Base-by-base conservation (phyloP, 2,888 invertebrate genomes). In the Xestia c-nigrum region DNA sequence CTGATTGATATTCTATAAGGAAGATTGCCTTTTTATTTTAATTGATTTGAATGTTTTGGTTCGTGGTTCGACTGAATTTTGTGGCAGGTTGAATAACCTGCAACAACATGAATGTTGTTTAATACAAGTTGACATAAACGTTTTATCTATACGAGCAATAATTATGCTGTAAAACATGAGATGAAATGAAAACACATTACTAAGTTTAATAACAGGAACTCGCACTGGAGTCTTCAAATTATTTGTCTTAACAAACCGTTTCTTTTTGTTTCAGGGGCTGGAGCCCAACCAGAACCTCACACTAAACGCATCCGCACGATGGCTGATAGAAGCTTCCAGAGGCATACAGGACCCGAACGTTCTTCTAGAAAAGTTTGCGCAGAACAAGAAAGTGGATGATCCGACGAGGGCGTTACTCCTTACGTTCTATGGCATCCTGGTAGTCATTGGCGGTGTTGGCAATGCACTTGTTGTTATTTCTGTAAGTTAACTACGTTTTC, bases 401-500 rank as follows among this genome's bases (percentile, higher is more conserved):
- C 97, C 97, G 0, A 97, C 98, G 50, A 97, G 98, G 90, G 97
- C 97, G 10, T 93, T 97, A 5, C 97, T 98, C 16, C 97, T 98
- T 69, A 95, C 97, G 0, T 97, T 98, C 90, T 98, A 98, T 95
- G 97, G 97, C 40, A 96, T 98, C 80, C 96, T 99, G 89, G 99
- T 99, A 79, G 94, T 98, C 21, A 97, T 98, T 73, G 99, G 99
- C 59, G 98, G 98, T 5, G 96, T 98, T 73, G 99, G 99, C 66
- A 99, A 99, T 94, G 98, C 98, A 16, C 97, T 99, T 67, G 99
- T 99, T 88, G 99, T 99, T 83, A 95, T 97, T 81, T 97, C 97
- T 85, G 97, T 97, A 91, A 96, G 96, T 94, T 31, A 64, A 74
- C 0, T 21, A 24, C 52, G 7, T 19, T 72, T 57, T 61, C 10